Conservation (phyloP, 1,140 invertebrate species). For the Brachionus rubens region DNA sequence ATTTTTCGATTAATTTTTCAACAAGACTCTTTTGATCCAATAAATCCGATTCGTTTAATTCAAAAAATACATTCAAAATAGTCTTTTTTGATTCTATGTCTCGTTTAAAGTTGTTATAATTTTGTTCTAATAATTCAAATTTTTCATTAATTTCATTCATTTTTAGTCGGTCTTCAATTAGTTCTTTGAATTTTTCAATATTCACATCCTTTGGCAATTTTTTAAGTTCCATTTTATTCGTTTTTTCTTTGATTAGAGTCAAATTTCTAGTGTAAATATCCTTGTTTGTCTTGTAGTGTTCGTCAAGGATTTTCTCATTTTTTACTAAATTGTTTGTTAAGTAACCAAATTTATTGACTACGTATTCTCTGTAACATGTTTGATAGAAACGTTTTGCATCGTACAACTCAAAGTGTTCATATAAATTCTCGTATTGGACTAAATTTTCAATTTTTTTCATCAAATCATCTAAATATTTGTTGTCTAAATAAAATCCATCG, state of each 20-base stretch:
- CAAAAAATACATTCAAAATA: neutral
- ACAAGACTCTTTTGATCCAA: conserved; percentile 15
- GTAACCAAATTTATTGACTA: neutral
- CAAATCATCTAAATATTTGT: neutral
- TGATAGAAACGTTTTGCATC: conserved; percentile 11
- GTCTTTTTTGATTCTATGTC: neutral
- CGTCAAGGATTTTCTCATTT: neutral
- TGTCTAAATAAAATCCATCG: neutral
- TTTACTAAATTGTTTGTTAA: neutral
- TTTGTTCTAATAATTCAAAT: neutral
- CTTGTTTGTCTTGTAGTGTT: neutral
- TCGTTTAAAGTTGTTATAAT: neutral
- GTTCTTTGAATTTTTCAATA: neutral
- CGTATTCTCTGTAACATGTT: neutral
- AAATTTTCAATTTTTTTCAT: neutral
- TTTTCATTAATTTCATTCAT: neutral
- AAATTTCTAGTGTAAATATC: neutral
- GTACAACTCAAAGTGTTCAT: neutral
- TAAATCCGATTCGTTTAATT: conserved; percentile 13
- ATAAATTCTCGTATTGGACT: neutral
- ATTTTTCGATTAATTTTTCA: neutral
- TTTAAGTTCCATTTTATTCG: neutral
- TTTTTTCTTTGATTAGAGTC: neutral
- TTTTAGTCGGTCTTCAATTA: neutral
- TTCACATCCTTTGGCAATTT: neutral